Evolutionary conservation across 1,140 invertebrate genomes (phyloP).

Genomic region (Bombus ignitus): DNA sequence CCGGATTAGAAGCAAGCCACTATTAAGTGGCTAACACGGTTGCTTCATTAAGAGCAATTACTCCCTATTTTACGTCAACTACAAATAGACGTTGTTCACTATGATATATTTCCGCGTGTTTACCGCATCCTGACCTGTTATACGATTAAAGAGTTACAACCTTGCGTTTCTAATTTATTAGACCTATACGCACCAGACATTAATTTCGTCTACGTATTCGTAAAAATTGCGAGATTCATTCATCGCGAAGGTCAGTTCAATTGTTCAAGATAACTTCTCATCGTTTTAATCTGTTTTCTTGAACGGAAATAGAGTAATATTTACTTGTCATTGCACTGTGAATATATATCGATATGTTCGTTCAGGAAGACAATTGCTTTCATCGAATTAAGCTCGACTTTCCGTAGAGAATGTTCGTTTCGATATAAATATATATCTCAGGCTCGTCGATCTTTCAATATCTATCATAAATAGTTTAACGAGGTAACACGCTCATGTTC

Average conservation of each 20-base stretch:
- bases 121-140: not conserved
- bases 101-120: not conserved
- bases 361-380: too few relatives aligned
- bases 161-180: not conserved
- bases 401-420: too few relatives aligned
- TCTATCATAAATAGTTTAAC: too few relatives aligned
- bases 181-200: not conserved
- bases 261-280: not conserved
- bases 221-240: not conserved
- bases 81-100: constrained; percentile 3
- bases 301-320: not conserved
- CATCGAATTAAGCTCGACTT: too few relatives aligned
- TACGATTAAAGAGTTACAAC: not conserved
- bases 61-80: constrained; percentile 1
- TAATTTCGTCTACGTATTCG: not conserved
- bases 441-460: too few relatives aligned
- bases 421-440: too few relatives aligned
- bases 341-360: too few relatives aligned
- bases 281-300: not conserved
- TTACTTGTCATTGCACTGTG: too few relatives aligned
- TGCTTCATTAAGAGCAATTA: constrained; percentile 44
- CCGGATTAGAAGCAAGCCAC: not conserved
- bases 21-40: constrained; percentile 7
- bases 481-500: too few relatives aligned
- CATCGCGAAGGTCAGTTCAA: not conserved